A percentile compares a stretch with the other conserved stretches of the same genome.
Evolutionary conservation across 2,888 invertebrate species (phyloP).

Genomic region (Sarcophaga subvicina): DNA sequence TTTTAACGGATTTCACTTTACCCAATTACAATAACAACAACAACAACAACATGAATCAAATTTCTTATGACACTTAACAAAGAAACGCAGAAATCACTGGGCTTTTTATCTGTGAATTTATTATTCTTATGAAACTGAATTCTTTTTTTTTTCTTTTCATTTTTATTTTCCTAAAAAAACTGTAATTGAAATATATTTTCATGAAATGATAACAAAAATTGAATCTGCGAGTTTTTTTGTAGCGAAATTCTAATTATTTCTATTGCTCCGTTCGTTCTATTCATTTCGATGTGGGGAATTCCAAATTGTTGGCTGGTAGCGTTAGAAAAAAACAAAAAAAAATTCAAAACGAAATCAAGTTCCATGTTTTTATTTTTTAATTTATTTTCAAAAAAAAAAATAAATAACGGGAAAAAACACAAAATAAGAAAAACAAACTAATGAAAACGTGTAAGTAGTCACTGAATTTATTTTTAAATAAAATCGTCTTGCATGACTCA

Average conservation of each 20-base stretch:
- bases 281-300: no score
- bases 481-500: no score
- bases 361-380: not conserved
- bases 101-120: slow-evolving; percentile 4
- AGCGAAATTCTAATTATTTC: not conserved
- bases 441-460: no score
- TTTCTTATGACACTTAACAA: slow-evolving; percentile 29
- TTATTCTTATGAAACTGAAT: not conserved
- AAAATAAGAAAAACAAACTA: no score
- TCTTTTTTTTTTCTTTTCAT: not conserved
- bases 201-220: not conserved
- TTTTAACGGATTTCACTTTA: slow-evolving; percentile 67
- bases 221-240: not conserved
- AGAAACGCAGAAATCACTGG: not conserved
- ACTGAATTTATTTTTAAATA: no score
- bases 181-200: not conserved
- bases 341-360: not conserved
- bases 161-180: not conserved
- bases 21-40: slow-evolving; percentile 3
- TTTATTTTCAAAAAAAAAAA: no score
- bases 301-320: no score
- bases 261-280: not conserved
- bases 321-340: not conserved
- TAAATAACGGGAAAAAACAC: no score
- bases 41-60: slow-evolving; percentile 7